These are phyloP conservation scores for Phylloscopus whistleri DNA, from an alignment of 2,113 vertebrate genomes.

Conservation along the genomic window DNA sequence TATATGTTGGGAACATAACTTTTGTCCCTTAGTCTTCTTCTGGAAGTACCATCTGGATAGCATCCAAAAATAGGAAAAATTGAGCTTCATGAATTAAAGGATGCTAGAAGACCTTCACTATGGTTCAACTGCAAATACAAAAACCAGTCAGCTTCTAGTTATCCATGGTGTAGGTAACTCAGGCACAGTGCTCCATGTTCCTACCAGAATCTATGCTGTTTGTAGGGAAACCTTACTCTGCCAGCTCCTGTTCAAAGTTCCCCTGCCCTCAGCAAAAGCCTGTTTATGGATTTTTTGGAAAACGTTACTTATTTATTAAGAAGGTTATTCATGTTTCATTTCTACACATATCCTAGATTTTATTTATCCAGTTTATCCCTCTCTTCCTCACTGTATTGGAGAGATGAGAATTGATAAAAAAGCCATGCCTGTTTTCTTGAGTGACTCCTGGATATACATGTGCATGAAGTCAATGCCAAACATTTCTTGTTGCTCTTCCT, in stretches of 20 bases:
- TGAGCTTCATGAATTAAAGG: background rate
- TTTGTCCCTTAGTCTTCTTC: background rate
- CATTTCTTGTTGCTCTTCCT: conserved; percentile 86
- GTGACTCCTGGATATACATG: conserved; percentile 83
- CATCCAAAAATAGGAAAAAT: background rate
- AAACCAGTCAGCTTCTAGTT: background rate
- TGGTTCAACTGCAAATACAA: background rate
- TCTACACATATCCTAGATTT: background rate
- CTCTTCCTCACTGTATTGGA: background rate
- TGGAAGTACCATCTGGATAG: background rate
- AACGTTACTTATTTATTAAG: background rate
- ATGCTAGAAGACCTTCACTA: background rate
- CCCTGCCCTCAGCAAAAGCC: background rate
- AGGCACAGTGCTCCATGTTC: background rate
- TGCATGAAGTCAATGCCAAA: conserved; percentile 93
- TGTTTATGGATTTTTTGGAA: background rate
- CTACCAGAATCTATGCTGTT: background rate
- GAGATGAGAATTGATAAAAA: background rate
- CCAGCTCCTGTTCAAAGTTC: background rate
- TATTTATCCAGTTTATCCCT: background rate
- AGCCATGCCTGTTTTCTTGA: conserved; percentile 57
- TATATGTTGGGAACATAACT: background rate
- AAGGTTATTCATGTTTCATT: background rate
- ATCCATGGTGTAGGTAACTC: background rate
- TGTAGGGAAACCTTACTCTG: background rate